Conservation (phyloP, 2,113 vertebrate genomes). For the Halichoerus grypus region DNA sequence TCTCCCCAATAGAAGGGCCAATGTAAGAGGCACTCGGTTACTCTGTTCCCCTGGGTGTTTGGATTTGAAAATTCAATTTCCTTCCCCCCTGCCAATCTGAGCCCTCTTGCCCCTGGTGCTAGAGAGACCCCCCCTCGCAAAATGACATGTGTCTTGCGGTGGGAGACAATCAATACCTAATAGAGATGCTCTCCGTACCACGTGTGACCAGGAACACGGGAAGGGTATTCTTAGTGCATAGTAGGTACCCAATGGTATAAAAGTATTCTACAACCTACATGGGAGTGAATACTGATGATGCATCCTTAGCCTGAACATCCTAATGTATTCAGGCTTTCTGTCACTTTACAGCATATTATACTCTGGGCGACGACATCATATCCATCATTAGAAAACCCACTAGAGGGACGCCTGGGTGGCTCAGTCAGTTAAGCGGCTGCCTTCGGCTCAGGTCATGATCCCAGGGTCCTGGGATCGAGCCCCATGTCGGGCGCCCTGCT, state of each 20-base stretch:
- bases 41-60: background rate
- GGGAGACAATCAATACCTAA: background rate
- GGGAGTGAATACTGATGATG: background rate
- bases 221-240: background rate
- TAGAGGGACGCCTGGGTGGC: background rate
- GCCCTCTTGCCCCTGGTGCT: background rate
- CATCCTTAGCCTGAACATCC: background rate
- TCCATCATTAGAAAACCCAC: background rate
- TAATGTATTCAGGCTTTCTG: background rate
- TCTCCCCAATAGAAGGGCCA: background rate
- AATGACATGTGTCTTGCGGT: conserved; percentile 11
- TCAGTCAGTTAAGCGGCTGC: too few species aligned
- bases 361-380: background rate
- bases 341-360: background rate
- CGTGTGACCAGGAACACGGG: background rate
- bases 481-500: too few species aligned
- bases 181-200: background rate
- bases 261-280: background rate
- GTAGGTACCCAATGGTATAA: background rate
- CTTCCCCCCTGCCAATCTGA: background rate
- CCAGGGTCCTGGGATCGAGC: too few species aligned
- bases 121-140: background rate
- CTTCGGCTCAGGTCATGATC: too few species aligned
- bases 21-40: background rate
- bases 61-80: conserved; percentile 66